Evolutionary conservation across 1,140 invertebrate species (phyloP), one percentile per base, ranked within the genome.

Genomic region (Pseudobourletiella spinata): DNA sequence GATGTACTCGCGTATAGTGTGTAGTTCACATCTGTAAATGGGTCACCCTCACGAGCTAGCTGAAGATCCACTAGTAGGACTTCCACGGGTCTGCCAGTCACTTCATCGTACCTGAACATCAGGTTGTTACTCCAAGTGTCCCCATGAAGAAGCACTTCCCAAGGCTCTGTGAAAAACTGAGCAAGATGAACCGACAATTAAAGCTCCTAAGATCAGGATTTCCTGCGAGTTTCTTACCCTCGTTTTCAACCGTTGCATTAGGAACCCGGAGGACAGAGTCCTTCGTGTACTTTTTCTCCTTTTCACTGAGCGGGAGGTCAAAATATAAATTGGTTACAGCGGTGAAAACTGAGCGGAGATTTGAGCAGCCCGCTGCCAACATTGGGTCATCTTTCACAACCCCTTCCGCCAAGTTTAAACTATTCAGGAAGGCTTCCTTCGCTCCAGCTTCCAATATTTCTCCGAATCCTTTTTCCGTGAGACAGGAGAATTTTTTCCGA

Each of bases 61-160:
- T 68, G 67, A 6, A 68, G 35, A 28, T 68, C 67, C 16, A 68
- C 35, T 1, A 68, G 48, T 11, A 55, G 48, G 15, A 59, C 54
- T 25, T 42, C 44, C 11, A 48, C 43, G 2, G 55, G 59, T 15
- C 35, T 39, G 4, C 46, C 32, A 0, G 59, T 70, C 11, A 70
- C 68, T 11, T 76, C 66, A 4, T 73, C 67, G 59, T 80, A 79
- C 58, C 79, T 77, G 14, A 80, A 79, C 2, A 87, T 71, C 69
- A 87, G 86, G 71, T 88, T 87, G 35, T 84, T 84, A 18, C 75
- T 70, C 81, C 83, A 84, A 2, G 83, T 63, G 73, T 85, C 81
- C 0, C 79, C 79, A 70, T 84, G 84, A 18, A 74, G 73, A 1
- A 83, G 66, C 0, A 80, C 79, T 59, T 42, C 25, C 65, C 65